Percentiles rank a stretch among this genome's conserved stretches.
Evolutionary conservation across 2,888 invertebrate genomes (phyloP).

Genomic region (Eupithecia pulchellata): DNA sequence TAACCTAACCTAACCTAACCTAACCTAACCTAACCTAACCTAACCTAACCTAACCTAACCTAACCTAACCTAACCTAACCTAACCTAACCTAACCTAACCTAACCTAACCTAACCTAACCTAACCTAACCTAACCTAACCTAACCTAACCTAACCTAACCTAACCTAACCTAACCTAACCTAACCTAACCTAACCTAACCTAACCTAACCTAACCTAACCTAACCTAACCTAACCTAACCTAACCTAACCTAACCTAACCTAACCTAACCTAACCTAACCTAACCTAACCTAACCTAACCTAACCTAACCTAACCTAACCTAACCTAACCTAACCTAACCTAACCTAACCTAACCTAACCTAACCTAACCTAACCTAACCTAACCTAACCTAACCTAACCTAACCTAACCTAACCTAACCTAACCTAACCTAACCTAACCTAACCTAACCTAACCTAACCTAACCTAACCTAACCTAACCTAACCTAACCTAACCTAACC

Average conservation of each 20-base stretch:
- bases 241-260: slow-evolving; percentile 43
- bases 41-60: slow-evolving; percentile 37
- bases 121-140: slow-evolving; percentile 27
- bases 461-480: slow-evolving; percentile 20
- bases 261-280: slow-evolving; percentile 42
- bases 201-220: slow-evolving; percentile 42
- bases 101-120: slow-evolving; percentile 34
- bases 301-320: slow-evolving; percentile 48
- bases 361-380: slow-evolving; percentile 46
- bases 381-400: slow-evolving; percentile 46
- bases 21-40: slow-evolving; percentile 42
- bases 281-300: slow-evolving; percentile 47
- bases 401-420: slow-evolving; percentile 47
- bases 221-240: slow-evolving; percentile 44
- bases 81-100: slow-evolving; percentile 42
- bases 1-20: slow-evolving; percentile 40
- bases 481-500: slow-evolving; percentile 20
- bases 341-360: slow-evolving; percentile 48
- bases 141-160: slow-evolving; percentile 27
- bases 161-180: slow-evolving; percentile 26
- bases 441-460: slow-evolving; percentile 25
- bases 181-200: slow-evolving; percentile 25
- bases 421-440: slow-evolving; percentile 41
- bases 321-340: slow-evolving; percentile 45
- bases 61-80: slow-evolving; percentile 40